These are phyloP conservation scores for Scaptomyza parva DNA, from an alignment of 2,888 invertebrate genomes.

Conservation along the genomic window DNA sequence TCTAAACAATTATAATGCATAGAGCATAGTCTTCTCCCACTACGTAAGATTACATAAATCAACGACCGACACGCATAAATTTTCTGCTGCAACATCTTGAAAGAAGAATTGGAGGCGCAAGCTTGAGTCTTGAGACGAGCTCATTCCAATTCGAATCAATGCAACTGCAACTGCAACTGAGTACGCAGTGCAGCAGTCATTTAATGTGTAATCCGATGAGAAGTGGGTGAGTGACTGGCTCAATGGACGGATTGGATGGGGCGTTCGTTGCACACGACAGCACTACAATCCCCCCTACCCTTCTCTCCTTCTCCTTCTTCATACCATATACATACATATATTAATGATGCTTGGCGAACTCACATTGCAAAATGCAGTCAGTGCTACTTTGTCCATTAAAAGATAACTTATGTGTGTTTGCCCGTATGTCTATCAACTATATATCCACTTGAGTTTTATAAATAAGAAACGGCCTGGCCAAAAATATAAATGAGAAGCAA, in stretches of 20 bases:
- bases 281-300: conserved; percentile 12
- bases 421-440: conserved; percentile 37
- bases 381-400: conserved; percentile 29
- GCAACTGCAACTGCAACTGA: conserved; percentile 57
- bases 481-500: conserved; percentile 3
- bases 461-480: conserved; percentile 48
- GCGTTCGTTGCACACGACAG: conserved; percentile 45
- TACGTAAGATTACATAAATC: conserved; percentile 62
- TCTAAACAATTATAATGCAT: conserved; percentile 47
- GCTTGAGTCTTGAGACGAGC: conserved; percentile 25
- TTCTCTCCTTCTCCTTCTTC: too few relatives aligned
- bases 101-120: conserved; percentile 1
- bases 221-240: conserved; percentile 70
- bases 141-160: conserved; percentile 70
- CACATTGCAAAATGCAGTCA: conserved; percentile 45
- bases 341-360: conserved; percentile 58
- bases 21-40: conserved; percentile 18
- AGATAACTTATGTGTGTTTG: conserved; percentile 26
- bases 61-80: conserved; percentile 59
- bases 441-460: conserved; percentile 66
- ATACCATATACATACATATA: conserved; percentile 31
- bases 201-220: conserved; percentile 51
- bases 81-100: conserved; percentile 46
- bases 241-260: conserved; percentile 36
- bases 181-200: conserved; percentile 56